Evolutionary conservation across 2,113 vertebrate species (phyloP).

Genomic region (Oplegnathus fasciatus): DNA sequence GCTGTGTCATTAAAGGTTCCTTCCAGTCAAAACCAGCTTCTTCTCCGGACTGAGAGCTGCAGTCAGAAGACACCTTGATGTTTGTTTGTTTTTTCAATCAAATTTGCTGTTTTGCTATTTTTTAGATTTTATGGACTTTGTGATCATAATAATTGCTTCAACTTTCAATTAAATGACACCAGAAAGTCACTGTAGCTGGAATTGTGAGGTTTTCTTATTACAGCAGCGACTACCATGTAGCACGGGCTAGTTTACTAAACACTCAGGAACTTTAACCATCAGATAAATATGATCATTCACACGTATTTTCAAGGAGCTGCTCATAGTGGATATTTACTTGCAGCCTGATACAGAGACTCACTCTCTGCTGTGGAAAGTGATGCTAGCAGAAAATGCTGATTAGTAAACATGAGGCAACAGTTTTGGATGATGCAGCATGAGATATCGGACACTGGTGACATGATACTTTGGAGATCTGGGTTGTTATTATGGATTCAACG

Average conservation of each 20-base stretch:
- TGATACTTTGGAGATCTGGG: neutral
- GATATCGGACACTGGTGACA: neutral
- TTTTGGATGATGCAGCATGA: neutral
- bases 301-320: neutral
- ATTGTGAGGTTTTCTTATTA: neutral
- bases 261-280: neutral
- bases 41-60: neutral
- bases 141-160: neutral
- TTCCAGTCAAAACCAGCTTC: conserved; percentile 45
- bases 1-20: conserved; percentile 53
- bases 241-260: neutral
- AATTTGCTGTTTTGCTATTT: neutral
- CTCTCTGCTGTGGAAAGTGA: conserved; percentile 23
- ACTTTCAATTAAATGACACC: neutral
- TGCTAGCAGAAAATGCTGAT: conserved; percentile 28
- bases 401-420: conserved; percentile 48
- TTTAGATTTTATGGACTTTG: neutral
- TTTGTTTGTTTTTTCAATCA: neutral
- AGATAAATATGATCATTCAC: conserved; percentile 1
- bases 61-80: neutral
- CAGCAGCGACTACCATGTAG: neutral
- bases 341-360: neutral
- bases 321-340: neutral
- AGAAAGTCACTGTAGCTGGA: neutral
- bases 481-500: neutral